A percentile compares a stretch with the other conserved stretches of the same genome.
Evolutionary conservation across 2,888 invertebrate species (phyloP).

Genomic region (Syritta pipiens): DNA sequence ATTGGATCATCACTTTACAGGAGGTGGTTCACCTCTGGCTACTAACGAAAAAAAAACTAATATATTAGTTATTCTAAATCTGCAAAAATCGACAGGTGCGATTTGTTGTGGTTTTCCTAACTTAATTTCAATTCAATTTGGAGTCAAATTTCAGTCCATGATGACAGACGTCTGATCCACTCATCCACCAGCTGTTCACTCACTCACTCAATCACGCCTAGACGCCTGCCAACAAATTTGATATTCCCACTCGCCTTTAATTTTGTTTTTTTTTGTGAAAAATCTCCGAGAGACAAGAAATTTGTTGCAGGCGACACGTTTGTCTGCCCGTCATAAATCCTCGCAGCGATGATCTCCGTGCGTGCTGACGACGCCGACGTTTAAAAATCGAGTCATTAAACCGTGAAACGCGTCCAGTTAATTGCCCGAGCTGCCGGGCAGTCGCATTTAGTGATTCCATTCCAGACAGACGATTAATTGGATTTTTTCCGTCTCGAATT

Average conservation of each 20-base stretch:
- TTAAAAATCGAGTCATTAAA: constrained; percentile 8
- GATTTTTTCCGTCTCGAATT: background rate
- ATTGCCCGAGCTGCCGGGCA: background rate
- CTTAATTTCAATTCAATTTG: no score
- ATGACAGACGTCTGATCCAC: no score
- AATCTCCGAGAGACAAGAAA: background rate
- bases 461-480: background rate
- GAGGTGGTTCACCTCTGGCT: no score
- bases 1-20: no score
- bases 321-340: constrained; percentile 8
- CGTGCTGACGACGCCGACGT: constrained; percentile 6
- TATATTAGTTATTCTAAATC: no score
- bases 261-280: background rate
- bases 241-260: background rate
- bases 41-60: no score
- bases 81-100: no score
- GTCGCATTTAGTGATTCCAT: background rate
- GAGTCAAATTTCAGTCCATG: no score
- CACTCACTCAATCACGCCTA: no score
- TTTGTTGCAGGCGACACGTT: background rate
- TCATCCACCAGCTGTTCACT: no score
- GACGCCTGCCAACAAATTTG: no score
- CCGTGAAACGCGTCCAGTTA: background rate
- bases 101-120: no score
- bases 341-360: background rate